Evolutionary conservation across 1,140 invertebrate species (phyloP).

Genomic region (Helicorthomorpha holstii): DNA sequence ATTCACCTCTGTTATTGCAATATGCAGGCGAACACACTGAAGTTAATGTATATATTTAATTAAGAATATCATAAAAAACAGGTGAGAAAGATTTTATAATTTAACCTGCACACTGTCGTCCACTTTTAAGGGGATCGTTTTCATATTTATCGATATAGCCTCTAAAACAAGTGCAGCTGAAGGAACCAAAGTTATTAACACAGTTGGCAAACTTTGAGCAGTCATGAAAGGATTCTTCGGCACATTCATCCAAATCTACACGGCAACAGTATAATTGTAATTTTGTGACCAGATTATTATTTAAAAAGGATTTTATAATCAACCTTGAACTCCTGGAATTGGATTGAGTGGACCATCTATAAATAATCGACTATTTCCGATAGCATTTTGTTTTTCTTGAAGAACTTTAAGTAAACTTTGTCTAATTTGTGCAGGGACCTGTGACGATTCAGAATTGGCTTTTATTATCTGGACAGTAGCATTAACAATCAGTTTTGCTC

Average conservation of each 20-base stretch:
- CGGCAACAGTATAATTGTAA: too few species aligned
- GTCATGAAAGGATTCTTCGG: constrained; percentile 67
- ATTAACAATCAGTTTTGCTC: constrained; percentile 53
- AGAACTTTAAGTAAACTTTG: constrained; percentile 68
- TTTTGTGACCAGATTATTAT: too few species aligned
- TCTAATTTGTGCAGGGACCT: constrained; percentile 56
- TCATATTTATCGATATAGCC: constrained; percentile 39
- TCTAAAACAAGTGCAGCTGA: constrained; percentile 60
- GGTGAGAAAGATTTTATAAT: neutral
- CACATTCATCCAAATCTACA: constrained; percentile 78
- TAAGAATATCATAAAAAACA: neutral
- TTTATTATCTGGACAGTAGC: constrained; percentile 55
- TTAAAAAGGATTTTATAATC: neutral
- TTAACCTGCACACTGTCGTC: constrained; percentile 41
- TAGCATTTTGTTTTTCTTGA: constrained; percentile 59
- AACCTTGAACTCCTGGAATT: constrained; percentile 47
- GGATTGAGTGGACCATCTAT: constrained; percentile 59
- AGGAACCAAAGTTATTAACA: constrained; percentile 76
- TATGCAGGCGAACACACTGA: constrained; percentile 45
- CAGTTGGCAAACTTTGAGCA: constrained; percentile 69
- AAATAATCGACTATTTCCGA: constrained; percentile 64
- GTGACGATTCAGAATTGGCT: constrained; percentile 41
- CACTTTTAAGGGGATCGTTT: constrained; percentile 37
- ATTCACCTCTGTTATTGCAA: constrained; percentile 63
- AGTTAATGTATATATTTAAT: constrained; percentile 4